Base-by-base conservation (phyloP, 2,888 invertebrate genomes). In the Horisme vitalbata region DNA sequence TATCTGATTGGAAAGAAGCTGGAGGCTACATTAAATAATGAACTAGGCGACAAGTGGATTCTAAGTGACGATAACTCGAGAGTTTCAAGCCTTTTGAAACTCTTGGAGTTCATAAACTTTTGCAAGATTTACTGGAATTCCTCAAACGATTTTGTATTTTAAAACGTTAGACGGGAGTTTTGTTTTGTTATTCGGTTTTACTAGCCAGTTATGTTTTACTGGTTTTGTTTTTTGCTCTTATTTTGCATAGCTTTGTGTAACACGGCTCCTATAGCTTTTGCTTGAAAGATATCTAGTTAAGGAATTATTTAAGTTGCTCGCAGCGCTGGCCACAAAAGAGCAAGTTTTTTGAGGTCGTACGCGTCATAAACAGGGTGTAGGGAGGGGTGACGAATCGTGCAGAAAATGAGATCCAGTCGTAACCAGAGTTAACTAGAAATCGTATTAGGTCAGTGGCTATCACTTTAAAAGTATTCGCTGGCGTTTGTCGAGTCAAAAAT, bases 11-110 rank as follows among this genome's bases (percentile, higher is more conserved):
- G 32, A 23, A 33, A 3, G 21, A 12, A 38, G 23, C 28, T 28
- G 38, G 14, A 8, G 24, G 45, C 32, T 34, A 28, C 36, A 32
- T 44, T 37, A 27, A 38, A 38, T 45, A 38, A 28, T 38, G 33
- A 45, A 45, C 33, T 38, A 24, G 12, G 39, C 38, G 49, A 36
- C 35, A 45, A 31, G 38, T 48, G 41, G 24, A 36, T 38, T 27
- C 34, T 20, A 43, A 14, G 30, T 30, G 37, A 20, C 34, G 34
- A 35, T 43, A 43, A 28, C 34, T 35, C 18, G 6, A 6, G 30
- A 35, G 31, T 33, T 27, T 27, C 36, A 20, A 35, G 21, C 41
- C 41, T 44, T 39, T 39, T 14, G 33, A 24, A 35, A 34, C 30
- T 14, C 24, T n/a, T n/a, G 36, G 12, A 14, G 32, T 32, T 37